phyloP scores from a whole-genome alignment of 2,797 vertebrate species.

The Manis pentadactyla region DNA sequence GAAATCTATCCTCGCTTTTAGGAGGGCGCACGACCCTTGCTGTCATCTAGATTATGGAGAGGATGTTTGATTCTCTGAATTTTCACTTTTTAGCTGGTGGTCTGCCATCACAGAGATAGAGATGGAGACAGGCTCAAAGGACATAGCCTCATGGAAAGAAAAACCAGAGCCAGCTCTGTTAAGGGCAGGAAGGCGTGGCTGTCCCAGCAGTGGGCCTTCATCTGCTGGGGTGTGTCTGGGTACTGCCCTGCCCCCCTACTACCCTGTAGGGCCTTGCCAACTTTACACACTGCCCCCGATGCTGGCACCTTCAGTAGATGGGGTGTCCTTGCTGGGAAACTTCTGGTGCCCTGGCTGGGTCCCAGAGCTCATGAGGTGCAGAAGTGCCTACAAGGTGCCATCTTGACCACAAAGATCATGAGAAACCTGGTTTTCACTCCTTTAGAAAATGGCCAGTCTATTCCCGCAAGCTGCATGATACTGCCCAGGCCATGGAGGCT shows the following conservation, averaged over 20 bases:
- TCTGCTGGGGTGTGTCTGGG: not conserved
- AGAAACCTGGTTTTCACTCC: not conserved
- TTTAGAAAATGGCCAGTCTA: not conserved
- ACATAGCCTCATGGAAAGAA: not conserved
- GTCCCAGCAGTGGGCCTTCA: no score
- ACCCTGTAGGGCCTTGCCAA: not conserved
- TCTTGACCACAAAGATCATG: not conserved
- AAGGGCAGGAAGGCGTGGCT: not conserved
- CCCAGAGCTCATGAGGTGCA: not conserved
- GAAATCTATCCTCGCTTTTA: not conserved
- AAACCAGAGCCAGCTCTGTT: not conserved
- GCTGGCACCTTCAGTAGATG: no score
- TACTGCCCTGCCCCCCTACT: not conserved
- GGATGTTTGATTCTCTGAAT: not conserved
- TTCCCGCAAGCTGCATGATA: no score
- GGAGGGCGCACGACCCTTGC: not conserved
- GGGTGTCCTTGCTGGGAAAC: not conserved
- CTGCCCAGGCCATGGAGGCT: not conserved
- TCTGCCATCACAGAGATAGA: not conserved
- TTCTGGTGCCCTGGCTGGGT: not conserved
- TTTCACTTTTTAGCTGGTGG: not conserved
- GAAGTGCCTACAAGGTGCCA: not conserved
- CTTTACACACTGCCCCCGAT: conserved; percentile 16
- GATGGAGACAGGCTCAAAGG: not conserved
- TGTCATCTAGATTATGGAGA: not conserved